These are phyloP conservation scores for Pseudorhiza aurosa DNA, from an alignment of 30 jellyfish, hydroid and myxozoan genomes.

Conservation along the genomic window DNA sequence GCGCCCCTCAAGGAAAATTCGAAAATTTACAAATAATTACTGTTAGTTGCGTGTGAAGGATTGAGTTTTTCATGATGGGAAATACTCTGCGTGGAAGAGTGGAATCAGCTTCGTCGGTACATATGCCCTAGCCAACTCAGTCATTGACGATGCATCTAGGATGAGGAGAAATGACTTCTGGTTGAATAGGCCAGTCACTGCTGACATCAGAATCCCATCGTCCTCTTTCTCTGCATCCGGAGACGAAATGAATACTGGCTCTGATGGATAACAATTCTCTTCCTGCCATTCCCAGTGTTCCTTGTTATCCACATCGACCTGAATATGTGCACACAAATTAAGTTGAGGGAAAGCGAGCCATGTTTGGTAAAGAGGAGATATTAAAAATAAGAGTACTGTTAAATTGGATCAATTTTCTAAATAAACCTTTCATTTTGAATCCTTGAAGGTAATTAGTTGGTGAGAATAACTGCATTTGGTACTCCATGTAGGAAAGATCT, in stretches of 20 bases:
- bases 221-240: constrained; percentile 73
- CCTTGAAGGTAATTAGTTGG: too few species aligned
- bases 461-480: too few species aligned
- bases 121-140: constrained; percentile 72
- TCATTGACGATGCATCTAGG: constrained; percentile 70
- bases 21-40: too few species aligned
- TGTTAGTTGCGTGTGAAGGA: too few species aligned
- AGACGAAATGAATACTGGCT: constrained; percentile 66
- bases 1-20: too few species aligned
- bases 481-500: too few species aligned
- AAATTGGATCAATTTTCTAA: too few species aligned
- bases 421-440: too few species aligned
- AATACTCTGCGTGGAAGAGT: constrained; percentile 58
- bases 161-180: constrained; percentile 65
- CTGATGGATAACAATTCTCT: constrained; percentile 75
- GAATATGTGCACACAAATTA: too few species aligned
- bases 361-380: too few species aligned
- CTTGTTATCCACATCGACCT: constrained; percentile 61
- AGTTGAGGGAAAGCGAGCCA: too few species aligned
- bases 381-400: too few species aligned
- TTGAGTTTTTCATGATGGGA: neutral
- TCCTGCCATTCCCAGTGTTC: constrained; percentile 63
- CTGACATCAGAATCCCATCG: constrained; percentile 75
- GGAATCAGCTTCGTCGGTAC: constrained; percentile 63
- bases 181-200: constrained; percentile 66